Percentiles rank a stretch among this genome's conserved stretches.
Evolutionary conservation across 2,113 vertebrate species (phyloP).

Genomic region (Callipepla squamata): DNA sequence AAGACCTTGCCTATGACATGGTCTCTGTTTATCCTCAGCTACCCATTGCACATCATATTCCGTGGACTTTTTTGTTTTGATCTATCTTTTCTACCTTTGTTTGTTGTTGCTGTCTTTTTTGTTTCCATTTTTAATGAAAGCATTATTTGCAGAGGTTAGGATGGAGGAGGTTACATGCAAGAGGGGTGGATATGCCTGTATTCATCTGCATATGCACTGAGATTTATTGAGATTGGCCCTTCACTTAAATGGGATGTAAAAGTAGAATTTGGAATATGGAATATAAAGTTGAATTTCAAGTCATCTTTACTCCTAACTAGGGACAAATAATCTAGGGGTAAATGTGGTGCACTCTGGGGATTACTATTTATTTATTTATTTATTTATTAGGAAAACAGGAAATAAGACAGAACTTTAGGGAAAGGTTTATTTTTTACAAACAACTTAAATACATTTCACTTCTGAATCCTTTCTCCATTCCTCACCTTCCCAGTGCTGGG

Average conservation of each 20-base stretch:
- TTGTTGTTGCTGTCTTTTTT: neutral
- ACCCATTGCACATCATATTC: neutral
- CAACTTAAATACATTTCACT: neutral
- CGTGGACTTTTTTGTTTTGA: neutral
- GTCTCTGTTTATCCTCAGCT: conserved; percentile 3
- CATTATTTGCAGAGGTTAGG: neutral
- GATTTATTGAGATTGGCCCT: neutral
- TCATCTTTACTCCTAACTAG: neutral
- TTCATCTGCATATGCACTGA: neutral
- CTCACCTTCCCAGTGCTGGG: neutral
- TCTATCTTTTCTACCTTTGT: no score
- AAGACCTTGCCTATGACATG: neutral
- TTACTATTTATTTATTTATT: neutral
- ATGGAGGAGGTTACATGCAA: neutral
- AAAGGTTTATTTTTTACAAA: neutral
- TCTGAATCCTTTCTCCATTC: neutral
- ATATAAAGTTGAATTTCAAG: neutral
- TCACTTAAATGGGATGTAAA: neutral
- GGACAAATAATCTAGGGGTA: neutral
- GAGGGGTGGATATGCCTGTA: accelerated
- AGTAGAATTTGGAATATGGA: neutral
- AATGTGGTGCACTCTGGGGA: neutral
- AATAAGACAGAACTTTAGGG: neutral
- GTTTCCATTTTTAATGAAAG: neutral
- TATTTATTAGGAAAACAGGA: neutral